Percentiles rank a stretch among this genome's conserved stretches.
Conservation (phyloP, 2,797 vertebrate species). For the Columba guinea region DNA sequence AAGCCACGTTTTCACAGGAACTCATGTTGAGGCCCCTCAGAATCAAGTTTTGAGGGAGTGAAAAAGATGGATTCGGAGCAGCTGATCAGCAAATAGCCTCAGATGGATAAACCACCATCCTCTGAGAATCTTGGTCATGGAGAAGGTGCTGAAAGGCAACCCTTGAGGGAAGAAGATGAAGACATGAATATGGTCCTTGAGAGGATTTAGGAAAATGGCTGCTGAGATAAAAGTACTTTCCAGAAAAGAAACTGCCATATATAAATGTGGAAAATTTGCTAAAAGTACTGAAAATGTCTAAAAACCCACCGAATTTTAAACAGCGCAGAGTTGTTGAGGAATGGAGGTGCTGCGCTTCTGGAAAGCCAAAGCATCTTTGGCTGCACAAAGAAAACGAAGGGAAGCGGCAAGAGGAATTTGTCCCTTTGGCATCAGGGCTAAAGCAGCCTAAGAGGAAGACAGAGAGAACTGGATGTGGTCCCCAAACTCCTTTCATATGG, state of each 20-base stretch:
- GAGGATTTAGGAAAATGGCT: not conserved
- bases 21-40: not conserved
- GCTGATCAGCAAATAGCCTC: not conserved
- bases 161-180: not conserved
- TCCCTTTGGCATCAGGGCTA: not conserved
- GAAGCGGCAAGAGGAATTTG: not conserved
- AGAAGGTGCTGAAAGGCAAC: not conserved
- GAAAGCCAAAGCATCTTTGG: not conserved
- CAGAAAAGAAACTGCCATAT: not conserved
- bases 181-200: not conserved
- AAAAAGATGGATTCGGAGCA: not conserved
- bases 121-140: not conserved
- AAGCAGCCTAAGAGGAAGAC: not conserved
- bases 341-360: not conserved
- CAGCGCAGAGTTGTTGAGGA: not conserved
- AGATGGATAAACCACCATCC: not conserved
- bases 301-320: not conserved
- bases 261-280: not conserved
- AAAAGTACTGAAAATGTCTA: not conserved
- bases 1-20: conserved; percentile 27
- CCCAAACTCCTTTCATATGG: conserved; percentile 27
- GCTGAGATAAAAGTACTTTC: not conserved
- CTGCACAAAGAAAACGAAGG: conserved; percentile 8
- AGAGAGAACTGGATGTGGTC: not conserved
- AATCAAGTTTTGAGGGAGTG: not conserved